Conservation (phyloP, 2,113 vertebrate species). For the Eretmochelys imbricata region DNA sequence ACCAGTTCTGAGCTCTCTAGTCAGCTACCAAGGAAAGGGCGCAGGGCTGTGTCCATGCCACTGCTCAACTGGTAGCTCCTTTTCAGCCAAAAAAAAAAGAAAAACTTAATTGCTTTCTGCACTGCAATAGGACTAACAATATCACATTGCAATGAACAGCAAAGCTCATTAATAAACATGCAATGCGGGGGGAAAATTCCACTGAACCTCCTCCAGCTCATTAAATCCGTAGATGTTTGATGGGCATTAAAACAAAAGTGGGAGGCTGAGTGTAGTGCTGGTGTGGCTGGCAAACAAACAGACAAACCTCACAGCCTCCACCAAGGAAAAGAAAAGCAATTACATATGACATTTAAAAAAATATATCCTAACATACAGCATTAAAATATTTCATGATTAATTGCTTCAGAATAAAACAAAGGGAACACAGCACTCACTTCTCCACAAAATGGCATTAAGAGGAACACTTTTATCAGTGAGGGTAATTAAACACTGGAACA, state of each 20-base stretch:
- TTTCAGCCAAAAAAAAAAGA: neutral
- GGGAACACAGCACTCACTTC: neutral
- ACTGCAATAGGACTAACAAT: neutral
- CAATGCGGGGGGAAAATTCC: neutral
- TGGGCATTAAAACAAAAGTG: neutral
- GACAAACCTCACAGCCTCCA: neutral
- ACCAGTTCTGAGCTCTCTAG: neutral
- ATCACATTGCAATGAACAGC: neutral
- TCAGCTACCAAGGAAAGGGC: neutral
- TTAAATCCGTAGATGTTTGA: neutral
- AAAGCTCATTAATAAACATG: neutral
- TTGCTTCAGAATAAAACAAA: neutral
- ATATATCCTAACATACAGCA: neutral
- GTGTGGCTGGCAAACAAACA: neutral
- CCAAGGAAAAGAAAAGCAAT: neutral
- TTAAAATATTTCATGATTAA: neutral
- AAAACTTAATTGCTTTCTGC: neutral
- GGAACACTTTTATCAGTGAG: neutral
- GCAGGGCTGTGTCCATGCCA: neutral
- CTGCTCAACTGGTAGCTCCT: neutral
- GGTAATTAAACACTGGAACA: neutral
- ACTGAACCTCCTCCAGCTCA: neutral
- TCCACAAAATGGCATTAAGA: neutral
- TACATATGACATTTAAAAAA: neutral
- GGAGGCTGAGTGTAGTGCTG: neutral